phyloP scores from a whole-genome alignment of 2,888 invertebrate genomes.

The Melanotus villosus region DNA sequence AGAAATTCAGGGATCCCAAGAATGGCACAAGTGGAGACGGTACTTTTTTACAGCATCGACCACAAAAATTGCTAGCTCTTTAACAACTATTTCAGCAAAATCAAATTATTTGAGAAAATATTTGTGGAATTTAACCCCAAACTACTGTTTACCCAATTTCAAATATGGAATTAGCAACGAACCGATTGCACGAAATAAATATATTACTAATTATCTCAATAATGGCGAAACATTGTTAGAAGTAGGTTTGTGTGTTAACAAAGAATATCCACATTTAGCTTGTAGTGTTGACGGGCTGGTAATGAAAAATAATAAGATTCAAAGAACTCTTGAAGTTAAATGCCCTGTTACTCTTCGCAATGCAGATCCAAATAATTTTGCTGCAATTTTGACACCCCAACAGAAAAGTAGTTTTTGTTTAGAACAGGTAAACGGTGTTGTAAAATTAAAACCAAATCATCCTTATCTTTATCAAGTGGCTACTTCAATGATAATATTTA shows the following conservation, averaged over 20 bases:
- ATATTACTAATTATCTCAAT: not conserved
- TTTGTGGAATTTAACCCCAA: not conserved
- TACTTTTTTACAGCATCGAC: conserved; percentile 1
- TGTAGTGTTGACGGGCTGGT: not conserved
- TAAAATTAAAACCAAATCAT: not conserved
- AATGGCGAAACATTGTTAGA: not conserved
- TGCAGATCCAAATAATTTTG: no score
- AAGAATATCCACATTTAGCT: not conserved
- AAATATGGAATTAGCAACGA: not conserved
- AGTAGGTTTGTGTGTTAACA: not conserved
- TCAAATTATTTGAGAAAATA: not conserved
- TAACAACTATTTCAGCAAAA: not conserved
- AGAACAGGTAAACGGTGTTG: not conserved
- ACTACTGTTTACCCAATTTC: not conserved
- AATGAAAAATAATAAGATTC: not conserved
- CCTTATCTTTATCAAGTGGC: conserved; percentile 6
- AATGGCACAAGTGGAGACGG: not conserved
- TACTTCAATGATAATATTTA: not conserved
- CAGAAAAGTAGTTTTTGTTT: not conserved
- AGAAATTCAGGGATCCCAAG: not conserved
- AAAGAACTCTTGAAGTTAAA: no score
- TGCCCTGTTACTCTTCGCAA: no score
- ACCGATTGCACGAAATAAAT: not conserved
- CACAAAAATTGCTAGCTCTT: not conserved
- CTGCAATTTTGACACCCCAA: no score